These are phyloP conservation scores for Monochamus alternatus DNA, from an alignment of 2,888 invertebrate genomes.

Conservation along the genomic window DNA sequence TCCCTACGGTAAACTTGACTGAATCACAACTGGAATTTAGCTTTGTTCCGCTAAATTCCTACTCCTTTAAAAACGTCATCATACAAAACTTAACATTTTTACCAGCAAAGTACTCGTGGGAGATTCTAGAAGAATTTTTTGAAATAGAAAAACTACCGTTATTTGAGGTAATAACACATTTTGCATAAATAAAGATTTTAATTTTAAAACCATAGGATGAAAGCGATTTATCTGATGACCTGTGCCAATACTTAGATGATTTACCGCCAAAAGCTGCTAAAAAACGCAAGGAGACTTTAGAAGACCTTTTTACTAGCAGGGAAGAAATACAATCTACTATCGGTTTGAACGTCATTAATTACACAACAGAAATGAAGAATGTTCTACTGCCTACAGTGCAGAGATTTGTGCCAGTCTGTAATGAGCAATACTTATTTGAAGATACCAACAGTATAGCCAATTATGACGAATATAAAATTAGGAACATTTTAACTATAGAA, in stretches of 20 bases:
- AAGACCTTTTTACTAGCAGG: too few relatives aligned
- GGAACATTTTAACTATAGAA: slow-evolving; percentile 61
- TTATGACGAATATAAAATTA: slow-evolving; percentile 2
- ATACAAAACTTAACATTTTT: slow-evolving; percentile 74
- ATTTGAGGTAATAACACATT: neutral
- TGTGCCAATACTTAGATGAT: too few relatives aligned
- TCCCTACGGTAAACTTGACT: slow-evolving; percentile 77
- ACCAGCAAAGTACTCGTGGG: slow-evolving; percentile 69
- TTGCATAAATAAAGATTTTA: neutral
- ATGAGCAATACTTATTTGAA: slow-evolving; percentile 25
- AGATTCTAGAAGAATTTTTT: slow-evolving; percentile 55
- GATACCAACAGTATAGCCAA: neutral
- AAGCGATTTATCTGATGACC: neutral
- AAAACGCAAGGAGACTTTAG: neutral
- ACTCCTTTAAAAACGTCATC: slow-evolving; percentile 69
- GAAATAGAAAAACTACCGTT: slow-evolving; percentile 35
- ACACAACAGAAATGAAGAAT: slow-evolving; percentile 12
- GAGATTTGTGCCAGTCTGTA: slow-evolving; percentile 1
- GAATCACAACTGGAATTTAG: slow-evolving; percentile 76
- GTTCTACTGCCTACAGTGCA: slow-evolving; percentile 15
- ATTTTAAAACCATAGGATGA: neutral
- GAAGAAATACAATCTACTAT: neutral
- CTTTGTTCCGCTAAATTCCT: slow-evolving; percentile 73
- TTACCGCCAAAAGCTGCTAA: neutral
- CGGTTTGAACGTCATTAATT: neutral